These are phyloP conservation scores for Zaprionus inermis DNA, from an alignment of 1,140 invertebrate species.

Conservation along the genomic window DNA sequence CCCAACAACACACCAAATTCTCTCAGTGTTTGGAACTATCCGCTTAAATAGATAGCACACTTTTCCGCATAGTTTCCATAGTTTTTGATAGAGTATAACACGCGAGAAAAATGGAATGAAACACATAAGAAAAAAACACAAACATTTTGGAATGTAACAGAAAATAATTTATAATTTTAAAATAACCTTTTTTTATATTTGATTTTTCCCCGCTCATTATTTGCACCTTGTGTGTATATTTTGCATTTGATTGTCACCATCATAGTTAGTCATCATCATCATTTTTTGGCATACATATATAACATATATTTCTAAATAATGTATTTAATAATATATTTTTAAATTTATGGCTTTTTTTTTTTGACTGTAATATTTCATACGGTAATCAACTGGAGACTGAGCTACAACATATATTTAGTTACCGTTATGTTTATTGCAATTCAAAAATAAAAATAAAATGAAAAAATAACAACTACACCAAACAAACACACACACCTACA, in stretches of 20 bases:
- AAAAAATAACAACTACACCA: slow-evolving; percentile 20
- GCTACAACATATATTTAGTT: slow-evolving; percentile 83
- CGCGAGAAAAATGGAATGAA: slow-evolving; percentile 50
- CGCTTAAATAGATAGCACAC: background rate
- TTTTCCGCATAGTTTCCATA: background rate
- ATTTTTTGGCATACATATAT: slow-evolving; percentile 17
- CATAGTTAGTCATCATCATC: slow-evolving; percentile 20
- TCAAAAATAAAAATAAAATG: slow-evolving; percentile 22
- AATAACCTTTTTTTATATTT: slow-evolving; percentile 42
- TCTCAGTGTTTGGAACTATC: slow-evolving; percentile 1
- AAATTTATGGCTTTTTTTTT: slow-evolving; percentile 47
- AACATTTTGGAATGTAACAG: background rate
- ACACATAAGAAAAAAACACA: slow-evolving; percentile 6
- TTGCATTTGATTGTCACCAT: slow-evolving; percentile 55
- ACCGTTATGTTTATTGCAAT: slow-evolving; percentile 79
- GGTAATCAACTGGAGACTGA: slow-evolving; percentile 83
- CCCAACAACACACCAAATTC: slow-evolving; percentile 11
- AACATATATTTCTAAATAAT: slow-evolving; percentile 36
- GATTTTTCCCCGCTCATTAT: background rate
- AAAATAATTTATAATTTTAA: slow-evolving; percentile 1
- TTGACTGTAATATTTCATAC: slow-evolving; percentile 69
- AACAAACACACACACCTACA: background rate
- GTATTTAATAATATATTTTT: slow-evolving; percentile 47
- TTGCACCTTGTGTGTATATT: slow-evolving; percentile 40
- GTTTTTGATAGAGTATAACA: slow-evolving; percentile 30